phyloP scores from a whole-genome alignment of 2,888 invertebrate genomes.

The Leptura quadrifasciata region DNA sequence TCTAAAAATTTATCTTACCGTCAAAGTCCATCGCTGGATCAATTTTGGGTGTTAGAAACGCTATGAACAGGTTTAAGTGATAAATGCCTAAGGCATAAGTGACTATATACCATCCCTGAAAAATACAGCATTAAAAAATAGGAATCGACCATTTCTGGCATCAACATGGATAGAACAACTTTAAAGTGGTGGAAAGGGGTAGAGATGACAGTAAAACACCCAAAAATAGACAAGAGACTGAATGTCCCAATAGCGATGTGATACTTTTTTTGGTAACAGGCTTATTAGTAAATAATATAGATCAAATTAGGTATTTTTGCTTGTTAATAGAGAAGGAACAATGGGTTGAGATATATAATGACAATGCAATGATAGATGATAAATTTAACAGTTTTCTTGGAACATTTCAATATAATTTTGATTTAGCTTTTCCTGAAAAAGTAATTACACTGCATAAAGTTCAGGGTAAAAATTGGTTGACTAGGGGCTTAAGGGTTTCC shows the following conservation, averaged over 20 bases:
- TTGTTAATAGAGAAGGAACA: no score
- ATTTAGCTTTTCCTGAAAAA: no score
- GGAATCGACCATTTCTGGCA: background rate
- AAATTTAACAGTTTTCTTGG: no score
- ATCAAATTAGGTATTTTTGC: no score
- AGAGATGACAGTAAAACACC: slow-evolving; percentile 43
- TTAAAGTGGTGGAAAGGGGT: slow-evolving; percentile 63
- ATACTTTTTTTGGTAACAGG: no score
- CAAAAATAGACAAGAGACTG: background rate
- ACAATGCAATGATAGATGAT: no score
- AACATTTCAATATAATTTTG: no score
- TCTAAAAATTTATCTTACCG: slow-evolving; percentile 76
- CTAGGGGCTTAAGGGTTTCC: no score
- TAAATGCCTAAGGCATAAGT: slow-evolving; percentile 99
- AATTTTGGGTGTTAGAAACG: slow-evolving; percentile 99
- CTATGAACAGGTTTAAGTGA: slow-evolving; percentile 99
- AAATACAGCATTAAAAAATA: slow-evolving; percentile 39
- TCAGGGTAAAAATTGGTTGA: no score
- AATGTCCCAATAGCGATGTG: slow-evolving; percentile 21
- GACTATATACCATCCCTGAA: slow-evolving; percentile 99
- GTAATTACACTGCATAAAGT: no score
- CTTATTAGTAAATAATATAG: no score
- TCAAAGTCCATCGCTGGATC: slow-evolving; percentile 97
- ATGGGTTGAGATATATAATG: no score
- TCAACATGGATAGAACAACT: slow-evolving; percentile 15